A percentile compares a stretch with the other conserved stretches of the same genome.
Evolutionary conservation across 2,113 vertebrate species (phyloP).

Genomic region (Scatophagus argus): DNA sequence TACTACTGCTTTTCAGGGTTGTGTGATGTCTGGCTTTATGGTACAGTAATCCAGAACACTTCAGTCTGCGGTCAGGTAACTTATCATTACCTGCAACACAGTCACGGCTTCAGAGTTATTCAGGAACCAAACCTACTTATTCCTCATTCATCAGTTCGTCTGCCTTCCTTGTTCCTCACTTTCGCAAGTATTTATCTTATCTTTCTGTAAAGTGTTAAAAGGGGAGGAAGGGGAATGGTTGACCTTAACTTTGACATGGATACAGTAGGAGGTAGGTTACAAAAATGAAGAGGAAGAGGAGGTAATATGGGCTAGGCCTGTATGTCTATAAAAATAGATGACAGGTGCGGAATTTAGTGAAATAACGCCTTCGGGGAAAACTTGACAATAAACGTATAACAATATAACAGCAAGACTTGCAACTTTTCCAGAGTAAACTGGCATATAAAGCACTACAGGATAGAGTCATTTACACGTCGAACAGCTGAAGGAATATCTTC

Average conservation of each 20-base stretch:
- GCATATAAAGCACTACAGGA: neutral
- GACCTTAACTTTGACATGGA: neutral
- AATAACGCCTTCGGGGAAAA: neutral
- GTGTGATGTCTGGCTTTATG: conserved; percentile 49
- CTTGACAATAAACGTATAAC: neutral
- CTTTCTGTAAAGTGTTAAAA: neutral
- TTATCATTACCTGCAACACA: neutral
- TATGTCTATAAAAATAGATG: neutral
- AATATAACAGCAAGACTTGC: neutral
- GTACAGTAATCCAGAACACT: conserved; percentile 29
- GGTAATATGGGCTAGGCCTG: neutral
- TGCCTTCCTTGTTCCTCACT: neutral
- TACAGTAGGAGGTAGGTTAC: neutral
- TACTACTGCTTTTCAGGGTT: conserved; percentile 24
- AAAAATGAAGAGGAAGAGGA: neutral
- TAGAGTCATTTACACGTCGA: neutral
- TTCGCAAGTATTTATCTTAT: too few species aligned
- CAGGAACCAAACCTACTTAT: conserved; percentile 5
- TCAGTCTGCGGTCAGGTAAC: neutral
- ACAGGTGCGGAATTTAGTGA: neutral
- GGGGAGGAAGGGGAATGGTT: neutral
- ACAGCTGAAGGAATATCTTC: neutral
- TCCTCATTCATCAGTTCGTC: conserved; percentile 5
- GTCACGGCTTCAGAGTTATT: neutral
- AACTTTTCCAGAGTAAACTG: conserved; percentile 36